Percentiles rank a stretch among this genome's conserved stretches.
These are phyloP conservation scores for Calyptomena viridis DNA, from an alignment of 2,113 vertebrate genomes.

Conservation along the genomic window DNA sequence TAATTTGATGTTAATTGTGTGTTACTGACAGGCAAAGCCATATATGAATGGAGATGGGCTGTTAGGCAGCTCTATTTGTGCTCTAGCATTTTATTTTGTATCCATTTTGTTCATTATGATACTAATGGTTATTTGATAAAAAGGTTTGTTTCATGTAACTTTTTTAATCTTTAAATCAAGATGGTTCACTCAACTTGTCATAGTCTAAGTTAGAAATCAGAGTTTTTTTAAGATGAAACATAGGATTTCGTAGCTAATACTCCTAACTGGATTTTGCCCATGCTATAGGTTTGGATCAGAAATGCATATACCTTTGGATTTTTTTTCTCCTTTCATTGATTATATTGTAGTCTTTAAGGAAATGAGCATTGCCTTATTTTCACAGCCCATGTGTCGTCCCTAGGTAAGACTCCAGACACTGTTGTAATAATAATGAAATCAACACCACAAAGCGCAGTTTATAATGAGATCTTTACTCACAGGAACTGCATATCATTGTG, in stretches of 20 bases:
- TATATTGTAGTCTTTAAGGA: not conserved
- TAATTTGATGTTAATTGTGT: not conserved
- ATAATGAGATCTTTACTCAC: not conserved
- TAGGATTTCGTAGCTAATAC: not conserved
- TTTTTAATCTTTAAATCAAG: not conserved
- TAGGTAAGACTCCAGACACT: not conserved
- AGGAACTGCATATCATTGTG: not conserved
- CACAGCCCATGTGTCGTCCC: not conserved
- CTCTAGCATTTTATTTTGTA: not conserved
- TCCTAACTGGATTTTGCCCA: not conserved
- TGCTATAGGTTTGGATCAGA: not conserved
- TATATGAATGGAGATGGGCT: not conserved
- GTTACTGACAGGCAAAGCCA: not conserved
- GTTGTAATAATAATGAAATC: not conserved
- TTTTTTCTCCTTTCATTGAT: not conserved
- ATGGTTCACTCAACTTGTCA: not conserved
- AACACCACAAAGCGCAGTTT: not conserved
- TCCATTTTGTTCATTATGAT: not conserved
- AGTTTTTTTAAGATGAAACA: rapidly evolving
- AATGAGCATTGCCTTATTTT: not conserved
- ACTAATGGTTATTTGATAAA: not conserved
- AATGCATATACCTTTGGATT: not conserved
- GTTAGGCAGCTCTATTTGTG: not conserved
- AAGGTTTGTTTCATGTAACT: not conserved
- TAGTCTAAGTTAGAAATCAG: not conserved